Base-by-base conservation (phyloP, 2,888 invertebrate genomes). In the Bembecia ichneumoniformis region DNA sequence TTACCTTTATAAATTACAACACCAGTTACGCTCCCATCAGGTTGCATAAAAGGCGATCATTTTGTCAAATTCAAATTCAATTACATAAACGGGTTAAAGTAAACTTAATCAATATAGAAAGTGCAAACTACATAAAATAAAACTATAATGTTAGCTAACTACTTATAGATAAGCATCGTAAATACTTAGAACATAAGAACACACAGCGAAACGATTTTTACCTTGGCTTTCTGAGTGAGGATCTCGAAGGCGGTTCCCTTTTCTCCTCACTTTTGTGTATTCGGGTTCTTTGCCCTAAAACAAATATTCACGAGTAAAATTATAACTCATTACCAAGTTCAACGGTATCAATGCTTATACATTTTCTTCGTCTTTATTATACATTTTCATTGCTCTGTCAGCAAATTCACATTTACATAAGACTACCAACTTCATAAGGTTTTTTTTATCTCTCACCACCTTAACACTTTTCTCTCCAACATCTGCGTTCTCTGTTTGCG, bases 141-240 rank as follows among this genome's bases (percentile, higher is more conserved):
- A 83, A 76, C 67, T 71, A 16, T 35, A 77, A 74, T 71, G 62
- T 73, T 44, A 64, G 63, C 84, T 83, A 87, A 79, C 86, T 86
- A 86, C 84, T 63, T 73, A 71, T 72, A 68, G 62, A 66, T 75
- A 82, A 81, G 84, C 82, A 68, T 59, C 58, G 58, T 66, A 69
- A 53, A 62, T 58, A 58, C 50, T 51, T 44, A 52, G 47, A 47
- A 52, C 47, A 50, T 51, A 35, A 14, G 47, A 40, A 34, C 45
- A 17, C 16, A 47, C 28, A 14, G n/a, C 49, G 45, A 17, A 14
- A 11, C 17, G 43, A 16, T 47, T 46, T 59, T 66, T 89, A 93
- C 94, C 94, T 93, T 94, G 94, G 73, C 94, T 94, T 74, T 94
- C 94, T 2, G 94, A 94, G 81, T 94, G 94, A 11, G 94, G 93